Conservation (phyloP, 2,888 invertebrate species). For the Pelosia muscerda region DNA sequence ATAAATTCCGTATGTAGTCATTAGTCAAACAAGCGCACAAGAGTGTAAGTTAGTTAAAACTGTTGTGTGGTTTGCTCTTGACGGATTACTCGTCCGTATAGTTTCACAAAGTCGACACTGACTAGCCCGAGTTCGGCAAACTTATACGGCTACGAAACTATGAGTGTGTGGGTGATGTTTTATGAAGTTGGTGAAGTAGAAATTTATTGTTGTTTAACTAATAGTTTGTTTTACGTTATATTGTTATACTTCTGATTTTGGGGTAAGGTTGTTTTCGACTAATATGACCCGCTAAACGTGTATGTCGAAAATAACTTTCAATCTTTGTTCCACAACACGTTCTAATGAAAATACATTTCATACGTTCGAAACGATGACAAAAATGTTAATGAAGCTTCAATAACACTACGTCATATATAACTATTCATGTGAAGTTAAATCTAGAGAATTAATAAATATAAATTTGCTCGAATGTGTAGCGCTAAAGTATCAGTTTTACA, state of each 20-base stretch:
- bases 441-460: too few species aligned
- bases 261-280: neutral
- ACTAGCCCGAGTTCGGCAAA: slow-evolving; percentile 33
- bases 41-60: slow-evolving; percentile 49
- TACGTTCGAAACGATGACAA: too few species aligned
- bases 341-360: too few species aligned
- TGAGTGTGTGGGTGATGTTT: slow-evolving; percentile 5
- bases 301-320: neutral
- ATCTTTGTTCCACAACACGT: too few species aligned
- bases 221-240: neutral
- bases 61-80: slow-evolving; percentile 69
- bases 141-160: slow-evolving; percentile 21
- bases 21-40: slow-evolving; percentile 5
- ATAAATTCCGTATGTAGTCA: slow-evolving; percentile 8
- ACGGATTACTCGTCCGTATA: slow-evolving; percentile 68
- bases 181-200: neutral
- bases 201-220: slow-evolving; percentile 3
- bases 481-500: too few species aligned
- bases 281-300: too few species aligned
- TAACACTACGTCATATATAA: too few species aligned
- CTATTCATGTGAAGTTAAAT: too few species aligned
- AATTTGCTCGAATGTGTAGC: too few species aligned
- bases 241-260: neutral
- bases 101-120: slow-evolving; percentile 41
- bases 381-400: too few species aligned